A percentile compares a stretch with the other conserved stretches of the same genome.
phyloP scores from a whole-genome alignment of 2,888 invertebrate species.

The Danaus chrysippus region DNA sequence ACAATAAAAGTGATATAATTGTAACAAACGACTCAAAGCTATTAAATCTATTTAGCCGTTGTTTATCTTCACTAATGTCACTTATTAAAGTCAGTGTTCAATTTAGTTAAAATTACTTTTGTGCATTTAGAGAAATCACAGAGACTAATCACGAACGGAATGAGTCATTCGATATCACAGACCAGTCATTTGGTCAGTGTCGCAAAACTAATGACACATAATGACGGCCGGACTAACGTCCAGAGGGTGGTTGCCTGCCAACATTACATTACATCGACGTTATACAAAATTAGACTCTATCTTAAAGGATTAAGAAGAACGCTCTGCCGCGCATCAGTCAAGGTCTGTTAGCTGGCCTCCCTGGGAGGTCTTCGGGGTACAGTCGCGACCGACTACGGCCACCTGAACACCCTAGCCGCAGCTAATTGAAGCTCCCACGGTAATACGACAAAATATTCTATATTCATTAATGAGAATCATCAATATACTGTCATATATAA shows the following conservation, averaged over 20 bases:
- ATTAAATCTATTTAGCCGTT: neutral
- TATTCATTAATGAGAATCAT: conserved; percentile 32
- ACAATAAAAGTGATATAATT: too few relatives aligned
- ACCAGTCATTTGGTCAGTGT: conserved; percentile 78
- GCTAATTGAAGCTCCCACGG: conserved; percentile 59
- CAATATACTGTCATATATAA: conserved; percentile 10
- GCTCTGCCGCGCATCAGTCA: conserved; percentile 51
- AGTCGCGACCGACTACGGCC: conserved; percentile 55
- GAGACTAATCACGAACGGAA: conserved; percentile 68
- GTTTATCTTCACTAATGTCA: neutral
- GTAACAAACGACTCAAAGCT: neutral
- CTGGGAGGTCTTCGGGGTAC: conserved; percentile 61
- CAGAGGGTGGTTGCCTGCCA: conserved; percentile 49
- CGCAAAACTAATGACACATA: conserved; percentile 79
- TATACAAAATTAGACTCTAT: conserved; percentile 47
- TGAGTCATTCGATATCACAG: conserved; percentile 76
- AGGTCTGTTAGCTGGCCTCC: conserved; percentile 68
- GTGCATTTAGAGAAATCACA: conserved; percentile 59
- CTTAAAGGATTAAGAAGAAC: conserved; percentile 33
- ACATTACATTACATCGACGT: conserved; percentile 33
- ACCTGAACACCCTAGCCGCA: conserved; percentile 61
- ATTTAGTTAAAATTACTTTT: conserved; percentile 31
- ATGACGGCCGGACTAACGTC: conserved; percentile 66
- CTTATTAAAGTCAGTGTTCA: conserved; percentile 17
- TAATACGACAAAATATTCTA: conserved; percentile 42